Conservation (phyloP, 2,888 invertebrate genomes). For the Fissipunctia ypsillon region DNA sequence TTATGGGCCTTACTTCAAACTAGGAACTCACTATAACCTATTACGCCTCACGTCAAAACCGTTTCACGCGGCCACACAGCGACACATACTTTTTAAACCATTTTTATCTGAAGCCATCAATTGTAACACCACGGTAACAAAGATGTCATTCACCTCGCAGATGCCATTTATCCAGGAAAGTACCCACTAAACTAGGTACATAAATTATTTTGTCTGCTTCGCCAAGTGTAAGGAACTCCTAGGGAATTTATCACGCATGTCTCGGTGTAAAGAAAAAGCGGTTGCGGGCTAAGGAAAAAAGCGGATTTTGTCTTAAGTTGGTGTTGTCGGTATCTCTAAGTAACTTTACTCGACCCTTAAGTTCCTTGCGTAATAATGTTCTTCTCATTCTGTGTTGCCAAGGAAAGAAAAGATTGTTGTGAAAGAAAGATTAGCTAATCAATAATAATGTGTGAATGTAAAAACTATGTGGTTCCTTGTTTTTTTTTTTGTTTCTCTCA, state of each 20-base stretch:
- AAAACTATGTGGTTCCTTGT: too few relatives aligned
- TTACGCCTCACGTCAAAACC: slow-evolving; percentile 3
- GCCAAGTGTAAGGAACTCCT: slow-evolving; percentile 88
- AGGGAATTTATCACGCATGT: slow-evolving; percentile 86
- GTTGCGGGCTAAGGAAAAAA: slow-evolving; percentile 53
- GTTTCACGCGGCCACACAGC: background rate
- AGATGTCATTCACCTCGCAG: slow-evolving; percentile 88
- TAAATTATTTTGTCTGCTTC: slow-evolving; percentile 90
- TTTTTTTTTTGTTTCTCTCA: too few relatives aligned
- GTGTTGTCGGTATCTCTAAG: background rate
- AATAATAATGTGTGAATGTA: too few relatives aligned
- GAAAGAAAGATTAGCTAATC: background rate
- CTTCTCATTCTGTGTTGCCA: background rate
- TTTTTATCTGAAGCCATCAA: slow-evolving; percentile 65
- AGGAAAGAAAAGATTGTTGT: background rate
- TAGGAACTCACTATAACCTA: background rate
- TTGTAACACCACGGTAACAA: slow-evolving; percentile 76
- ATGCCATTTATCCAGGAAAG: slow-evolving; percentile 86
- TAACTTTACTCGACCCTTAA: background rate
- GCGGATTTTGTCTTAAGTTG: background rate
- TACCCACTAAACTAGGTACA: slow-evolving; percentile 89
- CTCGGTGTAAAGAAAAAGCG: slow-evolving; percentile 63
- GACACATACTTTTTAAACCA: slow-evolving; percentile 65
- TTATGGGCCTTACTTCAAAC: background rate
- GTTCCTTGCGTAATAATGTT: background rate